phyloP scores from a whole-genome alignment of 35 echinoderm and acorn worm genomes.

The Apostichopus parvimensis region DNA sequence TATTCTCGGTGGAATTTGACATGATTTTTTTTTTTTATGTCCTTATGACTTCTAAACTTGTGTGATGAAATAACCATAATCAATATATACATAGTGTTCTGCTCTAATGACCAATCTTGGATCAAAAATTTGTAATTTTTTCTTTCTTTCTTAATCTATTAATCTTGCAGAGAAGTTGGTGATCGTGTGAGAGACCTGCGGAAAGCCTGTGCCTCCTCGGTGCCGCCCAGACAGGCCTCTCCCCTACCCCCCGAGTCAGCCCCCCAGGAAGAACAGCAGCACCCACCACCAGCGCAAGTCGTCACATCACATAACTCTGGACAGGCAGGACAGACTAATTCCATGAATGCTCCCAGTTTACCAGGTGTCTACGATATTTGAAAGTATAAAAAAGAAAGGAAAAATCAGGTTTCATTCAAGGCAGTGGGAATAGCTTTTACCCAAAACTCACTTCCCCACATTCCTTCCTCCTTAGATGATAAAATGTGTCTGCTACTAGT shows the following conservation, averaged over 20 bases:
- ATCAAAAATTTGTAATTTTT: no score
- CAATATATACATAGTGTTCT: no score
- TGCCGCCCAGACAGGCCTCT: slow-evolving; percentile 15
- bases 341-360: slow-evolving; percentile 11
- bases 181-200: slow-evolving; percentile 50
- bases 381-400: not conserved
- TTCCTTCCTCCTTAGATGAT: no score
- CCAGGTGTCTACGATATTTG: slow-evolving; percentile 42
- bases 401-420: not conserved
- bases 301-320: slow-evolving; percentile 6
- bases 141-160: not conserved
- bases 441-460: no score
- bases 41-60: no score
- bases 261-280: not conserved
- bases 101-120: no score
- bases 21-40: no score
- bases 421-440: no score
- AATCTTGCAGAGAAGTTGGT: slow-evolving; percentile 43
- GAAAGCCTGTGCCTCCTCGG: slow-evolving; percentile 42
- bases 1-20: no score
- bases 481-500: no score
- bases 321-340: not conserved
- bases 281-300: not conserved
- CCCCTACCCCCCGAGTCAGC: not conserved
- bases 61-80: no score